phyloP scores from a whole-genome alignment of 2,797 vertebrate genomes.

The Artibeus lituratus region DNA sequence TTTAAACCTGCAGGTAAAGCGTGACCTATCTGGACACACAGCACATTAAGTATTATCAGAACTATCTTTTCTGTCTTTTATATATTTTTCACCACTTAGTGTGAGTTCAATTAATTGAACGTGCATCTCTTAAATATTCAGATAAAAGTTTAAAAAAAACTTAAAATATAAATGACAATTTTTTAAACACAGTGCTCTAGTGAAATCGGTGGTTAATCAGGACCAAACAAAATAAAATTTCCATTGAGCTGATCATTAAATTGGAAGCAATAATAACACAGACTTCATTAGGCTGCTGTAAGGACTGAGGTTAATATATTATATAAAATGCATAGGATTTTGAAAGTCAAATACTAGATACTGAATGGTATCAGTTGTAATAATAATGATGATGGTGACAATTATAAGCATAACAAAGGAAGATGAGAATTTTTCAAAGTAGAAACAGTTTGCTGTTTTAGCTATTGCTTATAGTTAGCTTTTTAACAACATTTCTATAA shows the following conservation, averaged over 20 bases:
- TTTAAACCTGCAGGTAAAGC: not conserved
- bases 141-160: not conserved
- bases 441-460: not conserved
- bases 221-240: not conserved
- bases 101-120: not conserved
- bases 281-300: not conserved
- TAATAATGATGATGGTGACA: not conserved
- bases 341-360: not conserved
- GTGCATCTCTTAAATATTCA: not conserved
- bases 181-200: not conserved
- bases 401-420: not conserved
- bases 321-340: not conserved
- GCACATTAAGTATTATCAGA: not conserved
- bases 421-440: not conserved
- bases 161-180: not conserved
- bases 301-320: not conserved
- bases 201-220: not conserved
- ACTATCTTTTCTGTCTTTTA: not conserved
- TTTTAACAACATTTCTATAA: conserved; percentile 71
- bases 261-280: not conserved
- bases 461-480: not conserved
- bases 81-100: not conserved
- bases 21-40: not conserved
- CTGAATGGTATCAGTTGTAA: not conserved
- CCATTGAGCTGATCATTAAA: not conserved